These are phyloP conservation scores for Cecidostiba fungosa DNA, from an alignment of 2,888 invertebrate genomes.

Conservation along the genomic window DNA sequence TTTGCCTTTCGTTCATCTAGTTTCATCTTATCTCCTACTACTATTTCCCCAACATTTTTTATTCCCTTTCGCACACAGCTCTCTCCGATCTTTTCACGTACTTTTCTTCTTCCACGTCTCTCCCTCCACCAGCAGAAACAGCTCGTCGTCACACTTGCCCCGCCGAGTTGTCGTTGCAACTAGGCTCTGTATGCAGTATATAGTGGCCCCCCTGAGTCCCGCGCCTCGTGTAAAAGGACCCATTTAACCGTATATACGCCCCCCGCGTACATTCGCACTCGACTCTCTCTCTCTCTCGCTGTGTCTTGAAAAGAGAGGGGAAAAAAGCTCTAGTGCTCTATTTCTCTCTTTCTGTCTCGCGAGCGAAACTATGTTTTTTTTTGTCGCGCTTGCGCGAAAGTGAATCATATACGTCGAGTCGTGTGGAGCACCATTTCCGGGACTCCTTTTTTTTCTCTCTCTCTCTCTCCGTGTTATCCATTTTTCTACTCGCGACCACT, in stretches of 20 bases:
- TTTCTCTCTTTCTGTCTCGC: slow-evolving; percentile 22
- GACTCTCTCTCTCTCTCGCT: slow-evolving; percentile 36
- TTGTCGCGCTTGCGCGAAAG: slow-evolving; percentile 39
- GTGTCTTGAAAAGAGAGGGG: slow-evolving; percentile 10
- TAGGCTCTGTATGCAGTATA: background rate
- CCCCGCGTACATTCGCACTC: slow-evolving; percentile 27
- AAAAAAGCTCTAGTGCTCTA: slow-evolving; percentile 50
- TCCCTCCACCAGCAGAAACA: background rate
- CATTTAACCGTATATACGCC: slow-evolving; percentile 54
- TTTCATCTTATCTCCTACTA: slow-evolving; percentile 62
- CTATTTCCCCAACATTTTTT: slow-evolving; percentile 62
- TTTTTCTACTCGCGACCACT: slow-evolving; percentile 40
- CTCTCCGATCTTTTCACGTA: slow-evolving; percentile 58
- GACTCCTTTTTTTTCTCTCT: background rate
- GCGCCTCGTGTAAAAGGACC: slow-evolving; percentile 53
- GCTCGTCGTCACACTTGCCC: slow-evolving; percentile 27
- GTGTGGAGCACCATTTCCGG: slow-evolving; percentile 40
- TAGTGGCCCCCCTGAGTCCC: slow-evolving; percentile 19
- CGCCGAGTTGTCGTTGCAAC: background rate
- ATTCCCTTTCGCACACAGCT: slow-evolving; percentile 53
- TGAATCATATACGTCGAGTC: slow-evolving; percentile 54
- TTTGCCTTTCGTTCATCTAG: slow-evolving; percentile 58
- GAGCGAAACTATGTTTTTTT: slow-evolving; percentile 16
- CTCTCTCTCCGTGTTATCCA: slow-evolving; percentile 16
- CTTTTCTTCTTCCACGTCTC: slow-evolving; percentile 3